Evolutionary conservation across 1,140 invertebrate genomes (phyloP).

Genomic region (Phymorhynchus buccinoides): DNA sequence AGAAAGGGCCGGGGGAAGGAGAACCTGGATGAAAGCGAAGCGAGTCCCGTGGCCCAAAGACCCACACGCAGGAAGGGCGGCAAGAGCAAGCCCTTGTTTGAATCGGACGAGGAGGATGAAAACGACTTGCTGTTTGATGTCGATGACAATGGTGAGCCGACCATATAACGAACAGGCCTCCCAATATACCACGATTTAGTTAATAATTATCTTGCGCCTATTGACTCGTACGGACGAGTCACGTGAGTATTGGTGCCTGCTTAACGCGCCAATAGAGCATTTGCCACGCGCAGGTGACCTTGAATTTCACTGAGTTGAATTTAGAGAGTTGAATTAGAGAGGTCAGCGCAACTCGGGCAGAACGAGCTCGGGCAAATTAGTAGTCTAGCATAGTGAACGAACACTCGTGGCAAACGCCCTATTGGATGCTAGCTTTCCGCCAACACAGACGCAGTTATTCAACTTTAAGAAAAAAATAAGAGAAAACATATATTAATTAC

Average conservation of each 20-base stretch:
- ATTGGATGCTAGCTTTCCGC: background rate
- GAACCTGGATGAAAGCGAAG: constrained; percentile 50
- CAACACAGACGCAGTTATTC: background rate
- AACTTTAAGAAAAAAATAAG: background rate
- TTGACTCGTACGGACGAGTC: background rate
- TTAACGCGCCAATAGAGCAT: no score
- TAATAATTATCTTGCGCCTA: background rate
- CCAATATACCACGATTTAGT: no score
- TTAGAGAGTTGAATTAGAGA: no score
- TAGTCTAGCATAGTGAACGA: no score
- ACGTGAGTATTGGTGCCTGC: no score
- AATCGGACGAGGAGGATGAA: constrained; percentile 65
- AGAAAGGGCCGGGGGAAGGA: constrained; percentile 45
- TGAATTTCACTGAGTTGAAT: no score
- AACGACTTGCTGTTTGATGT: constrained; percentile 36
- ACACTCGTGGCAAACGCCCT: no score
- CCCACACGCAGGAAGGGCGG: constrained; percentile 36
- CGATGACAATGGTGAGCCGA: constrained; percentile 21
- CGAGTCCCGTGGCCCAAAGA: constrained; percentile 41
- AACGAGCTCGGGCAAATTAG: no score
- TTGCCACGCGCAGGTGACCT: no score
- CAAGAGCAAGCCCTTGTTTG: constrained; percentile 59
- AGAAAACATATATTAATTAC: no score
- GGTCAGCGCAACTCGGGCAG: no score
- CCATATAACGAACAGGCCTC: no score